Evolutionary conservation across 1,140 invertebrate genomes (phyloP), one percentile per base, ranked within the genome.

Genomic region (Diprion similis): DNA sequence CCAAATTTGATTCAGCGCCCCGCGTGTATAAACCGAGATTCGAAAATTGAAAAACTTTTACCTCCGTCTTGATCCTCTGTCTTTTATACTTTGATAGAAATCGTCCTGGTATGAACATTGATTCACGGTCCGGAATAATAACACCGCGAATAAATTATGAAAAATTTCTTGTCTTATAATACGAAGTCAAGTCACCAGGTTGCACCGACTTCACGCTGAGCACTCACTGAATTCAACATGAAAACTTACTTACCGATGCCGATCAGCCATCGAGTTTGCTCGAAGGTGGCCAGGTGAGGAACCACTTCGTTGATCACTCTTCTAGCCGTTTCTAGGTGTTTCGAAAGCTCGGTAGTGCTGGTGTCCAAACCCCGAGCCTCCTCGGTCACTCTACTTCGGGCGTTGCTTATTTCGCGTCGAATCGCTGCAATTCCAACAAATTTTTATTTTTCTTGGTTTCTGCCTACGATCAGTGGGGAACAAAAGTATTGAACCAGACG

Each of bases 201-300:
- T 4, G 37, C 51, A 51, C n/a, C 13, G 18, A n/a, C 1, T 65
- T 71, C 6, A 6, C 15, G 15, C 6, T 70, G 15, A 18, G 1
- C 13, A 18, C 13, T 17, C 7, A 45, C 11, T 13, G 66, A 37
- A 37, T 37, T 37, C 24, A 37, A 1, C 24, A 1, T 37, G 24
- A 3, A 46, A 19, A 75, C 78, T 75, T 82, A 75, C 78, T 75
- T 82, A 89, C 89, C 85, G 9, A 86, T 73, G 64, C 87, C 84
- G 46, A 86, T 74, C 8, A 85, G 76, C 88, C 88, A 89, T 65
- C 88, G 80, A 66, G 78, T 80, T 64, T 85, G 75, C 37, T 90
- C 89, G 69, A 88, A 82, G 10, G 75, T 46, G 11, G 78, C 77
- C 10, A 89, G 59, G 71, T 84, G 83, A 19, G 86, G 84, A 18